These are phyloP conservation scores for Hyposmocoma kahamanoa DNA, from an alignment of 1,140 invertebrate genomes.

Conservation along the genomic window DNA sequence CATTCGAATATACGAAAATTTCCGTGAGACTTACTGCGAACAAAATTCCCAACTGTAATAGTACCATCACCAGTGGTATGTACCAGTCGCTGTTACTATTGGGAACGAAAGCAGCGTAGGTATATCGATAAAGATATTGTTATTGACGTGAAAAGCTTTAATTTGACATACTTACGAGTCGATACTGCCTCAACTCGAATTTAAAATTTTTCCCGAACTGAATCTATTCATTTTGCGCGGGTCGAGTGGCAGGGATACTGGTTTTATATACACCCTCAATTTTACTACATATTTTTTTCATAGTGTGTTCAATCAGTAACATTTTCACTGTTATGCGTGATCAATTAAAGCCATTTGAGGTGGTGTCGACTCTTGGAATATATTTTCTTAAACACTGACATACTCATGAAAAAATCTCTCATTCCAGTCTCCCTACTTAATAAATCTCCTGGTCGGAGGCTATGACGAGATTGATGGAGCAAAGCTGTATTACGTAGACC, in stretches of 20 bases:
- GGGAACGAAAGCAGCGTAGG: background rate
- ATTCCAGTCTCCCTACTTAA: slow-evolving; percentile 83
- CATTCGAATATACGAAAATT: background rate
- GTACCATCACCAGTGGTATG: background rate
- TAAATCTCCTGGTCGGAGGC: slow-evolving; percentile 91
- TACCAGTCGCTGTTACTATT: background rate
- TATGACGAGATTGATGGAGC: slow-evolving; percentile 84
- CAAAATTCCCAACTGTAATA: background rate
- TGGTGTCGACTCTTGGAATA: background rate
- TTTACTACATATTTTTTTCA: too few relatives aligned
- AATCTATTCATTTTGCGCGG: too few relatives aligned
- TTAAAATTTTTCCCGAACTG: too few relatives aligned
- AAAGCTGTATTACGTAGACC: slow-evolving; percentile 92
- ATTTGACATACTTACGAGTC: too few relatives aligned
- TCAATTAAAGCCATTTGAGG: background rate
- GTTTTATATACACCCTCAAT: too few relatives aligned
- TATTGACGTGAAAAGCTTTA: too few relatives aligned
- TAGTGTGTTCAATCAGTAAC: too few relatives aligned
- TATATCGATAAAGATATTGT: too few relatives aligned
- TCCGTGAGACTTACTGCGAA: background rate
- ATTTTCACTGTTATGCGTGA: background rate
- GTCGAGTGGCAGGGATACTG: too few relatives aligned
- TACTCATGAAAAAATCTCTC: background rate
- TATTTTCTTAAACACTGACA: background rate
- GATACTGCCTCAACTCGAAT: too few relatives aligned